A percentile compares a stretch with the other conserved stretches of the same genome.
Conservation (phyloP, 2,888 invertebrate genomes). For the Monopis laevigella region DNA sequence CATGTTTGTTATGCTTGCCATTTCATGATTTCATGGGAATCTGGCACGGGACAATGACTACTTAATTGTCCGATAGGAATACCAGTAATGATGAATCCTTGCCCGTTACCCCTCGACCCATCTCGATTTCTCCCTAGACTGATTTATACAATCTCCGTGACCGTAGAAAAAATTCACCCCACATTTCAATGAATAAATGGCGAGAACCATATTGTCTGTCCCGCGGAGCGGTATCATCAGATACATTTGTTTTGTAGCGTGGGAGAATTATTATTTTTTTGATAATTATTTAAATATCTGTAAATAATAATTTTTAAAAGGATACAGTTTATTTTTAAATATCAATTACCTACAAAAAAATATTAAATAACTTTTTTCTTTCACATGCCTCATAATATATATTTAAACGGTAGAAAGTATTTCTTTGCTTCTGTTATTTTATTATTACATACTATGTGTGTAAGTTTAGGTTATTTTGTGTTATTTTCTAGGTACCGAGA, state of each 20-base stretch:
- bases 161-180: slow-evolving; percentile 38
- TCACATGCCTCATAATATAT: no score
- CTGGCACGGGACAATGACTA: slow-evolving; percentile 45
- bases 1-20: slow-evolving; percentile 32
- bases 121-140: slow-evolving; percentile 25
- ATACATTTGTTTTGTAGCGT: slow-evolving; percentile 46
- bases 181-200: slow-evolving; percentile 50
- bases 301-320: no score
- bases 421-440: no score
- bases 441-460: no score
- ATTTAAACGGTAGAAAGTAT: no score
- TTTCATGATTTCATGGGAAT: slow-evolving; percentile 67
- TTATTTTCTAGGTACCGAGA: slow-evolving; percentile 41
- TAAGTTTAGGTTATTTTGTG: slow-evolving; percentile 6
- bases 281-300: slow-evolving; percentile 4
- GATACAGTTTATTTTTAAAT: no score
- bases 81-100: slow-evolving; percentile 48
- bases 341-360: no score
- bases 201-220: slow-evolving; percentile 48
- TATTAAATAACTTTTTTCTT: no score
- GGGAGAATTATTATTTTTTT: slow-evolving; percentile 29
- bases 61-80: slow-evolving; percentile 60
- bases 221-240: slow-evolving; percentile 31
- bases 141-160: slow-evolving; percentile 51
- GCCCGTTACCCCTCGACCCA: slow-evolving; percentile 21